These are phyloP conservation scores for Archaeoteleia sp. DNA, from an alignment of 2,888 invertebrate species.

Conservation along the genomic window DNA sequence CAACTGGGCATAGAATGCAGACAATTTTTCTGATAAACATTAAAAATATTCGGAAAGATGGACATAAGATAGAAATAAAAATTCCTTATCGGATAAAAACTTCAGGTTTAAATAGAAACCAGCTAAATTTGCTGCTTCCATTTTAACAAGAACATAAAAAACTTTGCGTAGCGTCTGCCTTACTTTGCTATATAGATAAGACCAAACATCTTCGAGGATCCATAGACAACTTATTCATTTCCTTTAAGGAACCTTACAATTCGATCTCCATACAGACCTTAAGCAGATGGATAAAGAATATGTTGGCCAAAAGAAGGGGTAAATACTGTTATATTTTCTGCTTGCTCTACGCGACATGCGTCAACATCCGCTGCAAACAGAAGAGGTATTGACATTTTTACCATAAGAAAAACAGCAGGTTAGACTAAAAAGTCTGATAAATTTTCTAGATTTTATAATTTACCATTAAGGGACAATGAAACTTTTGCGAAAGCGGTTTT, in stretches of 20 bases:
- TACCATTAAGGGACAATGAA: not conserved
- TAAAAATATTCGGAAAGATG: slow-evolving; percentile 26
- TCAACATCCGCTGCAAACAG: slow-evolving; percentile 28
- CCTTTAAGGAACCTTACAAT: slow-evolving; percentile 31
- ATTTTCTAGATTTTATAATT: slow-evolving; percentile 34
- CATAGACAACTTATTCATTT: slow-evolving; percentile 22
- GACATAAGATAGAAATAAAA: slow-evolving; percentile 34
- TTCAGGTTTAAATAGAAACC: slow-evolving; percentile 16
- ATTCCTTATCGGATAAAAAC: slow-evolving; percentile 36
- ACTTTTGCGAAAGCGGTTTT: not conserved
- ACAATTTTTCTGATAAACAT: slow-evolving; percentile 44
- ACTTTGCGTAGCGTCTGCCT: slow-evolving; percentile 24
- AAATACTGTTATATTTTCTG: slow-evolving; percentile 16
- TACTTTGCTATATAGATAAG: slow-evolving; percentile 31
- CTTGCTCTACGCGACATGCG: slow-evolving; percentile 37
- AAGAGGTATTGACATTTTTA: slow-evolving; percentile 22
- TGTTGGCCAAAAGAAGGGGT: slow-evolving; percentile 14
- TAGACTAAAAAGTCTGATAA: slow-evolving; percentile 30
- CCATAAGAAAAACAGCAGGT: slow-evolving; percentile 27
- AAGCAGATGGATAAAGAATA: slow-evolving; percentile 41
- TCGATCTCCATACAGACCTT: slow-evolving; percentile 26
- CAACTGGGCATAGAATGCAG: slow-evolving; percentile 42
- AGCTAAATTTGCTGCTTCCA: slow-evolving; percentile 36
- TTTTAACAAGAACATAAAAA: slow-evolving; percentile 13
- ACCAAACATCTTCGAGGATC: slow-evolving; percentile 24